Conservation (phyloP, 2,797 vertebrate genomes). For the Odontamblyopus rebecca region DNA sequence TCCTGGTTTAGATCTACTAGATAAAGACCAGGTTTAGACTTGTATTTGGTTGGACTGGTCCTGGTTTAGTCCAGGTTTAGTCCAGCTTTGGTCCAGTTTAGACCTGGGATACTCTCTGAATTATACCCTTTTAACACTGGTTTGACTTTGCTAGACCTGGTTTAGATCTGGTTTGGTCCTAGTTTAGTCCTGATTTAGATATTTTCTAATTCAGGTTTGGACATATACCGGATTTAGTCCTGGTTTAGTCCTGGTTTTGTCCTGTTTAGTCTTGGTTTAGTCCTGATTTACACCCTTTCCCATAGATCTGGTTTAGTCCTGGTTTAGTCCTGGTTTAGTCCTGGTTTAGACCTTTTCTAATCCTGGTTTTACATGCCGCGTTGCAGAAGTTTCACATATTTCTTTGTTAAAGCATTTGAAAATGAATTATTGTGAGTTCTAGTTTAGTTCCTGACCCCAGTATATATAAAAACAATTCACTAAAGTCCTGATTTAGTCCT, state of each 20-base stretch:
- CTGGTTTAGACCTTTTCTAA: not conserved
- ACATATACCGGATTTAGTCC: not conserved
- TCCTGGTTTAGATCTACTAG: too few species aligned
- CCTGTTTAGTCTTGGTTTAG: not conserved
- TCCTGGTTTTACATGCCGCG: too few species aligned
- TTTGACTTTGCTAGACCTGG: too few species aligned
- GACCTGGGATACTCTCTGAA: too few species aligned
- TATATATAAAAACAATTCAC: too few species aligned
- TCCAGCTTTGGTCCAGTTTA: not conserved
- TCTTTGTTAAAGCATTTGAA: too few species aligned
- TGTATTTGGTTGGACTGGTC: not conserved
- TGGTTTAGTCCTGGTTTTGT: not conserved
- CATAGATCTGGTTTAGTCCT: not conserved
- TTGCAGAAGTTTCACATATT: too few species aligned
- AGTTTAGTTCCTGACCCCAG: too few species aligned
- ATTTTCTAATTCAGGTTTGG: not conserved
- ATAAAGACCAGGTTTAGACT: too few species aligned
- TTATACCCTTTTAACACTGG: too few species aligned
- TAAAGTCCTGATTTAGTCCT: not conserved
- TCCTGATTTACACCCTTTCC: not conserved
- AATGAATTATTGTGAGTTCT: too few species aligned
- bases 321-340: not conserved
- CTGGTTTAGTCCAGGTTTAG: not conserved
- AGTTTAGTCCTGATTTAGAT: not conserved
- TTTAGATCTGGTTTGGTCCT: not conserved